Evolutionary conservation across 2,113 vertebrate species (phyloP), one percentile per base, ranked within the genome.

Genomic region (Hypanus sabinus): DNA sequence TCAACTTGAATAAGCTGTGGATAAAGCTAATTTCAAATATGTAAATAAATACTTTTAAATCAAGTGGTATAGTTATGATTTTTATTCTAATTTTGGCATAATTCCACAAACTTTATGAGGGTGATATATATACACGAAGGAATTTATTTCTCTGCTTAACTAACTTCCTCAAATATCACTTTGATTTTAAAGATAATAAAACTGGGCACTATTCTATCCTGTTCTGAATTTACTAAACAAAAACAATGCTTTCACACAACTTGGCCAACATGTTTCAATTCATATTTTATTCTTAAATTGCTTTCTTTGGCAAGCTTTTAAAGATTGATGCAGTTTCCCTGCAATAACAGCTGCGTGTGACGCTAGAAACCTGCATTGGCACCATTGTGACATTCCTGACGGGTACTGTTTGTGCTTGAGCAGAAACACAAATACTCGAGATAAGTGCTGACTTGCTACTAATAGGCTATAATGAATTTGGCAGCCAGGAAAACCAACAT

Each of bases 381-480:
- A 73, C 38, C 91, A 93, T 38, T 14, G 68, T 10, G 91, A 93
- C 91, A 93, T 93, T 93, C 91, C 91, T 73, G 91, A 75, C 91
- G 73, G 70, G 91, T 93, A 93, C 91, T 93, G 68, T 55, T 93
- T 93, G 91, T 93, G 91, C 91, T 93, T 10, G 5, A 93, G 73
- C 22, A 73, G 91, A 36, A 93, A 93, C 73, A 93, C 91, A 93
- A 93, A 93, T 93, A 73, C 70, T 27, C 73, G 91, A 93, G 91
- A 93, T 93, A 93, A 93, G 91, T 93, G 91, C 91, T 93, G 91
- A 93, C 91, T 93, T 93, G 91, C 70, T 73, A 73, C 91, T 93
- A 93, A 93, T 36, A 55, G 36, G 68, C 91, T 75, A 14, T 93
- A 93, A 93, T 93, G 36, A 73, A 93, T 93, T 55, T 93, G 91